A percentile compares a stretch with the other conserved stretches of the same genome.
Evolutionary conservation across 2,113 vertebrate species (phyloP).

Genomic region (Microtus oregoni): DNA sequence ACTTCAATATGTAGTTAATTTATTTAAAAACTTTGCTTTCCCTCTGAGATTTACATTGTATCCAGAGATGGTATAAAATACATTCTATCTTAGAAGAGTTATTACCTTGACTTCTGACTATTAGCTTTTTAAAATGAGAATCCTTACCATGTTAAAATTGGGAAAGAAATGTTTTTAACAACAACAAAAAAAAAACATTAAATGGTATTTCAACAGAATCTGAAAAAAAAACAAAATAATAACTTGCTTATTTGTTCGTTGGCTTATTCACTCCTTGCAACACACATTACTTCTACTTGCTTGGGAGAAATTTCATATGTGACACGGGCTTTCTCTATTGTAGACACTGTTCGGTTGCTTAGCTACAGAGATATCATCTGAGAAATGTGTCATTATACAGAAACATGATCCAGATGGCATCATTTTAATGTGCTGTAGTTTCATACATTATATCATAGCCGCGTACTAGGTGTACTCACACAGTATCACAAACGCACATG

Average conservation of each 20-base stretch:
- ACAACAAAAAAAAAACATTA: background rate
- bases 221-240: background rate
- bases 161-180: conserved; percentile 29
- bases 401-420: background rate
- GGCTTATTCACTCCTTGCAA: background rate
- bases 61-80: conserved; percentile 64
- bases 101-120: conserved; percentile 9
- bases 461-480: too few relatives aligned
- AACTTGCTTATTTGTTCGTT: background rate
- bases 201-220: background rate
- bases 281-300: background rate
- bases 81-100: conserved; percentile 37
- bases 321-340: background rate
- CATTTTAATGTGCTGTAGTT: background rate
- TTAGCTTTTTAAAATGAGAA: conserved; percentile 31
- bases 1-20: conserved; percentile 36
- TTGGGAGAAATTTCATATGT: background rate
- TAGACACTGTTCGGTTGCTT: background rate
- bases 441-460: too few relatives aligned
- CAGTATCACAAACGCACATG: background rate
- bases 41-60: conserved; percentile 48
- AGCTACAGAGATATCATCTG: background rate
- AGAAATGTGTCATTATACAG: accelerated
- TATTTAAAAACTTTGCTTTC: conserved; percentile 53
- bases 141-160: background rate